These are phyloP conservation scores for Zingel zingel DNA, from an alignment of 2,113 vertebrate genomes.

Conservation along the genomic window DNA sequence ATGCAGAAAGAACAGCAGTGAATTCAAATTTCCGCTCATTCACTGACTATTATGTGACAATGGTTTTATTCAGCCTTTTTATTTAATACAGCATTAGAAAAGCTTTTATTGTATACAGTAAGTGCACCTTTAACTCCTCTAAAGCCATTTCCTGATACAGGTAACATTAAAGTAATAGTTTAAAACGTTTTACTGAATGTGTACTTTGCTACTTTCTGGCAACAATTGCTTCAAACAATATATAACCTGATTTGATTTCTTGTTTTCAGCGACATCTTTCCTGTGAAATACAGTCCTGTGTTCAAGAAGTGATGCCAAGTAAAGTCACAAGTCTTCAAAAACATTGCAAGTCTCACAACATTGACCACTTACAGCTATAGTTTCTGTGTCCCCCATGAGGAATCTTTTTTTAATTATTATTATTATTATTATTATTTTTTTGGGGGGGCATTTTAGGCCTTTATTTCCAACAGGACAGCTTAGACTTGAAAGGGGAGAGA, in stretches of 20 bases:
- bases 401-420: too few species aligned
- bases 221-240: background rate
- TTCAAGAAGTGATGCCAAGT: background rate
- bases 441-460: too few species aligned
- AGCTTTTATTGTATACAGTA: conserved; percentile 22
- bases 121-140: conserved; percentile 29
- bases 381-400: too few species aligned
- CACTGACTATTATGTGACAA: background rate
- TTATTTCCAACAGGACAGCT: too few species aligned
- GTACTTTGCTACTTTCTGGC: background rate
- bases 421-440: too few species aligned
- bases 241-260: background rate
- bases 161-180: conserved; percentile 5
- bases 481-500: too few species aligned
- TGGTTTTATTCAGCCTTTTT: conserved; percentile 13
- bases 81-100: conserved; percentile 1
- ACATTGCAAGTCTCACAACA: background rate
- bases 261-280: background rate
- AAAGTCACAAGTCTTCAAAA: background rate
- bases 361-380: background rate
- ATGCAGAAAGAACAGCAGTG: conserved; percentile 8
- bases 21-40: conserved; percentile 14
- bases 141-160: conserved; percentile 9
- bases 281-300: background rate
- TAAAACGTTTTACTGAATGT: conserved; percentile 16